Base-by-base conservation (phyloP, 1,140 invertebrate species). In the Hyles euphorbiae region DNA sequence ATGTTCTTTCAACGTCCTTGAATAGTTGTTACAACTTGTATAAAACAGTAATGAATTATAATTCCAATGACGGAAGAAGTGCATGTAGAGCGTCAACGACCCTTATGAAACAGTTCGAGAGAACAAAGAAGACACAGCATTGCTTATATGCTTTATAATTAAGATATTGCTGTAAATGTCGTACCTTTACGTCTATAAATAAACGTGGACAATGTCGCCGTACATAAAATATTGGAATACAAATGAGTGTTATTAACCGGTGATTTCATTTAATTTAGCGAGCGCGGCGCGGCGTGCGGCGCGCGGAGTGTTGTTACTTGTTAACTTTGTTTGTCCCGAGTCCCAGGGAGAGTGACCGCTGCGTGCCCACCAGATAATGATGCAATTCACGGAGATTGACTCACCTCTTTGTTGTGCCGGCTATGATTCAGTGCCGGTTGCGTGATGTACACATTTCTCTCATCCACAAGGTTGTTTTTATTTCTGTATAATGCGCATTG, bases 401-500 rank as follows among this genome's bases (percentile, higher is more conserved):
- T 82, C 77, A 80, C 70, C 68, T 64, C 61, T 67, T 65, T 65
- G 63, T 65, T 36, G 69, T 64, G 60, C 64, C 49, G 62, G 63
- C 53, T 67, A 70, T 83, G 81, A 83, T 72, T 83, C 81, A 83
- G 66, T 57, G 56, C 32, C 50, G 56, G 61, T 74, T 76, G 70
- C 73, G 72, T 79, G 80, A 74, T 74, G 72, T 68, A 58, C 68
- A 62, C 70, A 72, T 78, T 76, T 79, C 76, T 70, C 71, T 72
- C 58, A 66, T 67, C 63, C 55, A 65, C 67, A 66, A 70, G 54
- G 63, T 48, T 68, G 65, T 68, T 65, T 68, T 63, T 66, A 65
- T 59, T 71, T 71, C 58, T 51, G 50, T 61, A 34, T 65, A 53
- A 62, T 50, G 22, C 58, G 60, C 61, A 61, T 63, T 63, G 61